phyloP scores from a whole-genome alignment of 1,140 invertebrate genomes.

The Akabosia matsudoensis region DNA sequence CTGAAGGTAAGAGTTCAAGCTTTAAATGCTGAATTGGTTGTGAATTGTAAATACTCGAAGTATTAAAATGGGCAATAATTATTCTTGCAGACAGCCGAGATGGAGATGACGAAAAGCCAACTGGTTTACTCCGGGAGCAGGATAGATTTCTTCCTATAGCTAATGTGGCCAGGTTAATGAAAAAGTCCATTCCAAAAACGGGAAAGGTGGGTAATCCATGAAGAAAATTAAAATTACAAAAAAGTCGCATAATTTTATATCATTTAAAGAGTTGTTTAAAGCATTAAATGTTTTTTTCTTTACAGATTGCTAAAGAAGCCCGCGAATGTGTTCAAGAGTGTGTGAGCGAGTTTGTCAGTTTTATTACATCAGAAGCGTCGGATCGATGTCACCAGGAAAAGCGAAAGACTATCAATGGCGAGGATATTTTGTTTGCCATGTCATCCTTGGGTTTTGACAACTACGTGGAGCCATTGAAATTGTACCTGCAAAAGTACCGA shows the following conservation, averaged over 20 bases:
- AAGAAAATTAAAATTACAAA: too few relatives aligned
- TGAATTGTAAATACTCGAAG: slow-evolving; percentile 3
- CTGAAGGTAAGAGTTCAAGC: not conserved
- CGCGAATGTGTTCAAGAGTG: slow-evolving; percentile 99
- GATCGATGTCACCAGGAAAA: slow-evolving; percentile 96
- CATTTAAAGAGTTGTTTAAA: slow-evolving; percentile 26
- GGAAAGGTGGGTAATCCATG: slow-evolving; percentile 70
- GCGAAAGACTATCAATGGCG: slow-evolving; percentile 98
- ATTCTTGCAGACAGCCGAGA: slow-evolving; percentile 38
- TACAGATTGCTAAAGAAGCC: slow-evolving; percentile 95
- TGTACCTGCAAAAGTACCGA: slow-evolving; percentile 95
- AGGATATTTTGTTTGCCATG: slow-evolving; percentile 97
- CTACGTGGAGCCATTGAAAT: slow-evolving; percentile 94
- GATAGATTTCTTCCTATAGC: slow-evolving; percentile 96
- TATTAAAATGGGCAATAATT: not conserved
- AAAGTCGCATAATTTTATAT: not conserved
- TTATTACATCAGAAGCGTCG: slow-evolving; percentile 95
- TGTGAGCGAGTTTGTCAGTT: slow-evolving; percentile 99
- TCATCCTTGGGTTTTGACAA: slow-evolving; percentile 95
- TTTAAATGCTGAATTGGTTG: not conserved
- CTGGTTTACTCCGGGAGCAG: slow-evolving; percentile 61
- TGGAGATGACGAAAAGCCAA: slow-evolving; percentile 39
- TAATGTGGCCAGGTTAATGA: slow-evolving; percentile 99
- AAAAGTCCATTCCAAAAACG: slow-evolving; percentile 89
- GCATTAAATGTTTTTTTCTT: slow-evolving; percentile 48